Conservation (phyloP, 2,113 vertebrate genomes). For the Sitta europaea region DNA sequence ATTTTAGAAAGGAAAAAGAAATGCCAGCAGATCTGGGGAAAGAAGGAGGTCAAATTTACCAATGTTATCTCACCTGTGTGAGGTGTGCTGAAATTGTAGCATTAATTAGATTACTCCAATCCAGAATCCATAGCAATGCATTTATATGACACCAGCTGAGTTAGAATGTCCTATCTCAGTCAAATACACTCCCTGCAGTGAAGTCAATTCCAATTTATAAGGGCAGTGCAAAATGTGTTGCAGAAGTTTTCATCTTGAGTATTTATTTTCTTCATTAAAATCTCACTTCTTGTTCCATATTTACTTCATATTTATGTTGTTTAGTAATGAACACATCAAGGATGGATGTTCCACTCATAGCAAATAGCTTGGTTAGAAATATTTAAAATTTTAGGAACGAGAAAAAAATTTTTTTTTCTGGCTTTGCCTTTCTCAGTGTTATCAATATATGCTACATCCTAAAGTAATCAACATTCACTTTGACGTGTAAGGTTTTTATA, state of each 20-base stretch:
- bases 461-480: not conserved
- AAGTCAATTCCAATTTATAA: not conserved
- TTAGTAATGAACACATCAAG: not conserved
- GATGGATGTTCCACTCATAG: not conserved
- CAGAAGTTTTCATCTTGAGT: not conserved
- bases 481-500: not conserved
- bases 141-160: not conserved
- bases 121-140: not conserved
- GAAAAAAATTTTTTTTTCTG: not conserved
- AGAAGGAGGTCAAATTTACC: not conserved
- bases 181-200: not conserved
- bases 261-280: not conserved
- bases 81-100: not conserved
- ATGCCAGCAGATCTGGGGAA: not conserved
- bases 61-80: not conserved
- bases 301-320: not conserved
- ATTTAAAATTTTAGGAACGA: not conserved
- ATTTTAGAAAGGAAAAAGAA: not conserved
- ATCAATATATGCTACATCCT: not conserved
- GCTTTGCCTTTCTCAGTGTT: not conserved
- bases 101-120: not conserved
- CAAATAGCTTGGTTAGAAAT: not conserved
- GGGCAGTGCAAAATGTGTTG: not conserved
- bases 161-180: not conserved
- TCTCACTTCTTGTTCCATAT: not conserved